Conservation (phyloP, 2,797 vertebrate species). For the Mormyrus proboscirostris region DNA sequence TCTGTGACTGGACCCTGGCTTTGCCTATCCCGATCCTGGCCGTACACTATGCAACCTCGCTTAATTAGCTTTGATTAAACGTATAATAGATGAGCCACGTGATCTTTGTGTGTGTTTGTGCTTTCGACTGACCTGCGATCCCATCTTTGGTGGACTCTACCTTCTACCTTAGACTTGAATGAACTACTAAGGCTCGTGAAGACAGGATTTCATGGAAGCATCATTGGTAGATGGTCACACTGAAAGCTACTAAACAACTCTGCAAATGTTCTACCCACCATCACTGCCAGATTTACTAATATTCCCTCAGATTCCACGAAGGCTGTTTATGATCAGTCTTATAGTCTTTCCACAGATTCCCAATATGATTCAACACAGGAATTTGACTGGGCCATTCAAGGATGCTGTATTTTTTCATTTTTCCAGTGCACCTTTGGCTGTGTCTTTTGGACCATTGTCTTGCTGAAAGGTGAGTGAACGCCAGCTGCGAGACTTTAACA, state of each 20-base stretch:
- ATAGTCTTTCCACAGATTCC: background rate
- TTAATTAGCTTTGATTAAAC: background rate
- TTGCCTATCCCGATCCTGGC: background rate
- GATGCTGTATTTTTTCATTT: background rate
- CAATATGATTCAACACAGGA: background rate
- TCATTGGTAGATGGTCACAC: background rate
- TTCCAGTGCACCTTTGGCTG: background rate
- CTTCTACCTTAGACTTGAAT: background rate
- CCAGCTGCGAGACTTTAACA: background rate
- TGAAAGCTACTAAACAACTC: background rate
- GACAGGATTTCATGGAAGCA: background rate
- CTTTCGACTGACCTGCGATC: background rate
- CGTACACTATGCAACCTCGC: background rate
- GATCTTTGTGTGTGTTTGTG: background rate
- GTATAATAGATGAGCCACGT: background rate
- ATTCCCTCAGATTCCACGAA: background rate
- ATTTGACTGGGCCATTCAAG: background rate
- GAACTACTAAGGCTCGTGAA: background rate
- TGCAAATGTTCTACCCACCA: background rate
- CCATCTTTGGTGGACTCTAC: background rate
- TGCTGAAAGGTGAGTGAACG: background rate
- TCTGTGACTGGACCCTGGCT: background rate
- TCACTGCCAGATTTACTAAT: background rate
- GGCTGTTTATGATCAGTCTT: background rate
- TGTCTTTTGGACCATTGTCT: background rate